These are phyloP conservation scores for Nasonovia ribisnigri DNA, from an alignment of 2,888 invertebrate genomes.

Conservation along the genomic window DNA sequence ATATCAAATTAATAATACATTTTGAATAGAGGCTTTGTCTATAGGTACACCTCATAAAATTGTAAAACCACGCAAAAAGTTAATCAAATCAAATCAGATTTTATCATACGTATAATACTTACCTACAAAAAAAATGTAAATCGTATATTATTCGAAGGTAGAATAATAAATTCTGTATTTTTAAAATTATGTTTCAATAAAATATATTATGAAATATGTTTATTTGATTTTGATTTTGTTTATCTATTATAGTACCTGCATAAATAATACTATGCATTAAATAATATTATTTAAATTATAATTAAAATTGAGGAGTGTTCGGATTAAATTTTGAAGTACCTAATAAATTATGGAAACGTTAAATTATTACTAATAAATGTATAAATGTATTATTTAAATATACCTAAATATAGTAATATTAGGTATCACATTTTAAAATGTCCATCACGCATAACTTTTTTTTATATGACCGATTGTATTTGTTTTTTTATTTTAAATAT, in stretches of 20 bases:
- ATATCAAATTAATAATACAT: not conserved
- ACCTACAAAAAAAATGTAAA: too few species aligned
- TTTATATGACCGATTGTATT: not conserved
- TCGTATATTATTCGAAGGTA: not conserved
- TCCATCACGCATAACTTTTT: not conserved
- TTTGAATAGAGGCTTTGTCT: not conserved
- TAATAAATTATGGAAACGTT: not conserved
- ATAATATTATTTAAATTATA: not conserved
- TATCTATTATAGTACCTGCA: not conserved
- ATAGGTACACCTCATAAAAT: not conserved
- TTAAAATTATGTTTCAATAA: not conserved
- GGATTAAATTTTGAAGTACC: too few species aligned
- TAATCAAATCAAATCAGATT: slow-evolving; percentile 2
- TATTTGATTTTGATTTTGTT: too few species aligned
- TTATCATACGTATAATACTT: not conserved
- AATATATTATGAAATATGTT: not conserved
- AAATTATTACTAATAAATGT: not conserved
- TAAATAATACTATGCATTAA: not conserved
- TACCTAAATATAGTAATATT: not conserved
- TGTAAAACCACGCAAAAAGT: not conserved
- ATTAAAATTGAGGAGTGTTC: not conserved
- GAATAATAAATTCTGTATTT: not conserved
- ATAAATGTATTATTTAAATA: not conserved
- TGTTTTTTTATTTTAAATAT: not conserved
- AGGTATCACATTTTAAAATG: not conserved